These are phyloP conservation scores for Lepidonotus clava DNA, from an alignment of 2,888 invertebrate species.

Conservation along the genomic window DNA sequence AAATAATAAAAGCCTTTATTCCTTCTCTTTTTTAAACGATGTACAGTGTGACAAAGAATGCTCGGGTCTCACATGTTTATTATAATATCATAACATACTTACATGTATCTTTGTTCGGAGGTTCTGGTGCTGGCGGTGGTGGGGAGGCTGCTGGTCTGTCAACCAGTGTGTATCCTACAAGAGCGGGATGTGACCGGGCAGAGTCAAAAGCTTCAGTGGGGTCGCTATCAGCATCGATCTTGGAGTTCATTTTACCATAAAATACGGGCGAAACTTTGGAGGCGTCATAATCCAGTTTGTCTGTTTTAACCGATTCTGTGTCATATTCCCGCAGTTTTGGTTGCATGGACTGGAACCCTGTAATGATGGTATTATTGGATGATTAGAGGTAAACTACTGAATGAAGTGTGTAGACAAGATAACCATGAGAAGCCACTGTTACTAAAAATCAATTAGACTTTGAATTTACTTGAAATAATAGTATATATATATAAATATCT, in stretches of 20 bases:
- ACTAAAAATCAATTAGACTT: too few relatives aligned
- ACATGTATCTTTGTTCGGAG: slow-evolving; percentile 75
- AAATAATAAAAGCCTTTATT: too few relatives aligned
- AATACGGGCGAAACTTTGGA: slow-evolving; percentile 77
- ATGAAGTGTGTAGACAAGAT: too few relatives aligned
- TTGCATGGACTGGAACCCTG: slow-evolving; percentile 70
- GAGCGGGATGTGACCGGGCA: slow-evolving; percentile 76
- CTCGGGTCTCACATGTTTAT: too few relatives aligned
- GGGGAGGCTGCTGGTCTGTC: slow-evolving; percentile 73
- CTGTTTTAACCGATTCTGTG: slow-evolving; percentile 70
- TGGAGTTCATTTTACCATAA: slow-evolving; percentile 75
- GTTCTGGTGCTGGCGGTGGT: slow-evolving; percentile 70
- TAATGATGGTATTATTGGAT: too few relatives aligned
- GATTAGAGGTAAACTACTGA: too few relatives aligned
- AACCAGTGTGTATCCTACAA: slow-evolving; percentile 76
- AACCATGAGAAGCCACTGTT: not conserved
- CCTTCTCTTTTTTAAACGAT: too few relatives aligned
- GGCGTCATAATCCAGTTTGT: slow-evolving; percentile 77
- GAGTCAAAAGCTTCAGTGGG: slow-evolving; percentile 74
- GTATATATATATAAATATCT: too few relatives aligned
- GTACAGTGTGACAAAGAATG: too few relatives aligned
- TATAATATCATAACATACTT: too few relatives aligned
- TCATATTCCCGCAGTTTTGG: slow-evolving; percentile 72
- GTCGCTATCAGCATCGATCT: slow-evolving; percentile 69
- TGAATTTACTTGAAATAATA: too few relatives aligned